Conservation (phyloP, 2,113 vertebrate species). For the Gila orcuttii region DNA sequence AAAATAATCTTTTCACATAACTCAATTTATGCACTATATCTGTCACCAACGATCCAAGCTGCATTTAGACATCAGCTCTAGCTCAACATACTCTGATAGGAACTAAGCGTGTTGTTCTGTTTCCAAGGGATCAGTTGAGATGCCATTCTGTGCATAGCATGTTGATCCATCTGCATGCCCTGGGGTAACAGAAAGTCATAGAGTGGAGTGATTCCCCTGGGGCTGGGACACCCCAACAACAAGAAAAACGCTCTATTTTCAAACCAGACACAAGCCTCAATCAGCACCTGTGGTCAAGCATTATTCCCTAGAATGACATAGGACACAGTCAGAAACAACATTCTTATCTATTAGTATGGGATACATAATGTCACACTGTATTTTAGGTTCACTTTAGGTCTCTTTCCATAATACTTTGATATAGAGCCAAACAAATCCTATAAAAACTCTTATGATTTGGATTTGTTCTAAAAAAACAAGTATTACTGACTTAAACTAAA, state of each 20-base stretch:
- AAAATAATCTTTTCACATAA: neutral
- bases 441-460: neutral
- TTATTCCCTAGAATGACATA: constrained; percentile 11
- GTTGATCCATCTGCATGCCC: constrained; percentile 30
- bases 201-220: constrained; percentile 11
- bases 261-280: constrained; percentile 38
- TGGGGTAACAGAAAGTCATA: constrained; percentile 34
- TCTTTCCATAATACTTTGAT: neutral
- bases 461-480: no score
- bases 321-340: no score
- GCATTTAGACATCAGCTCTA: constrained; percentile 21
- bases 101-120: constrained; percentile 16
- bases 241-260: constrained; percentile 49
- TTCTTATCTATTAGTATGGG: neutral
- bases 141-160: constrained; percentile 27
- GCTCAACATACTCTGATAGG: constrained; percentile 4
- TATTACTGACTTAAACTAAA: neutral
- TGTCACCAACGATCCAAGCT: neutral
- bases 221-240: constrained; percentile 26
- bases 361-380: neutral
- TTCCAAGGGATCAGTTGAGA: constrained; percentile 44
- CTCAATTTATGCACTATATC: neutral
- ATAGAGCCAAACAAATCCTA: neutral
- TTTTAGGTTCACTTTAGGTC: neutral
- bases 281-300: constrained; percentile 18